Base-by-base conservation (phyloP, 2,113 vertebrate genomes). In the Ivindomyrus marchei region DNA sequence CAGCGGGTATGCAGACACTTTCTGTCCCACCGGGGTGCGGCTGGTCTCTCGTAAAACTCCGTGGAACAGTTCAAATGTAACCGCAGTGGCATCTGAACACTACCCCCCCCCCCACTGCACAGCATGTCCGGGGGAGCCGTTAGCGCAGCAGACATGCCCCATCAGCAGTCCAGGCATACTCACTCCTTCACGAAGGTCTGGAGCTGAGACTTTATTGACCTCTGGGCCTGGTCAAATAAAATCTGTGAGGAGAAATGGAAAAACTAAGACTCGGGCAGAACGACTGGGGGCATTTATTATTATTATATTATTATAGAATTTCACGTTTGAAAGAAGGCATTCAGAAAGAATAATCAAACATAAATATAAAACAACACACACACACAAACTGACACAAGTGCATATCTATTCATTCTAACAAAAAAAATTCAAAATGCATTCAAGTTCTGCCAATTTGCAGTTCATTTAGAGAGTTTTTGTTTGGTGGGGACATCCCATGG, bases 151-250 rank as follows among this genome's bases (percentile, higher is more conserved):
- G 31, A 27, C 11, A 53, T 10, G n/a, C 27, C 45, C 42, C 74
- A 77, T 49, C 27, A 19, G 85, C 13, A 97, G 96, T 46, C 93
- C 94, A 90, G 95, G 74, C 19, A 88, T 56, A 97, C 98, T 98
- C 95, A 99, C 98, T 99, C 98, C 96, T 99, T 99, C 90, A 99
- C 97, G n/a, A 99, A 99, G 49, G 94, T 97, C 92, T 98, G 97
- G 93, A 99, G 97, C 88, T 99, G 98, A 88, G 98, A 97, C 94
- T 98, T 99, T 93, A 99, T 98, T n/a, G 98, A 99, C 94, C 98
- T 96, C 95, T 99, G 98, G 90, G 97, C 98, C 93, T 99, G 98
- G 94, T 99, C 98, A 96, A 99, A 99, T n/a, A 99, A 94, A 92
- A 99, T 99, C 98, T 99, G 96, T 90, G 93, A 92, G 11, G 91